These are phyloP conservation scores for Drosophila bunnanda DNA, from an alignment of 2,888 invertebrate genomes.

Conservation along the genomic window DNA sequence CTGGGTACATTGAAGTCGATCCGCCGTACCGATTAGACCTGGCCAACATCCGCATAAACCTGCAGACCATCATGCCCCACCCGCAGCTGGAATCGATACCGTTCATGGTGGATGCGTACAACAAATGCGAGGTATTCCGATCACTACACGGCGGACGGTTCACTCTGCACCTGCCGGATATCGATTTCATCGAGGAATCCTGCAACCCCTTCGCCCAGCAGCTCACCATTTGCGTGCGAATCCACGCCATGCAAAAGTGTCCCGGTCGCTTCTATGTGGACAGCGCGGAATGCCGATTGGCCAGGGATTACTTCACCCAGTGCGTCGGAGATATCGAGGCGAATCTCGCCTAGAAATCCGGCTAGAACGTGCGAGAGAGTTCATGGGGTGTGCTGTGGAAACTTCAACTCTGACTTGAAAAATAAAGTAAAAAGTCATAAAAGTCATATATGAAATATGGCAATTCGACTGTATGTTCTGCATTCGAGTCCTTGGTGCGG, in stretches of 20 bases:
- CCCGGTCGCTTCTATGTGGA: slow-evolving; percentile 51
- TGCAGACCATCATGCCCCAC: slow-evolving; percentile 48
- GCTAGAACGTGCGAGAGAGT: slow-evolving; percentile 53
- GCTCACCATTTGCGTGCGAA: slow-evolving; percentile 65
- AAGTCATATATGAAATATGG: slow-evolving; percentile 78
- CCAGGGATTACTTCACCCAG: slow-evolving; percentile 59
- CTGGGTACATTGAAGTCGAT: slow-evolving; percentile 63
- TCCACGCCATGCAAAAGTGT: slow-evolving; percentile 70
- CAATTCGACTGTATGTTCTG: slow-evolving; percentile 64
- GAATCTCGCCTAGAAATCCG: slow-evolving; percentile 33
- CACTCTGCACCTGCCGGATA: slow-evolving; percentile 58
- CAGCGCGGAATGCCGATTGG: slow-evolving; percentile 53
- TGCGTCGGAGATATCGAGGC: slow-evolving; percentile 62
- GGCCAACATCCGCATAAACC: slow-evolving; percentile 42
- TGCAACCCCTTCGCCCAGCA: slow-evolving; percentile 65
- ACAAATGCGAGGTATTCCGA: slow-evolving; percentile 58
- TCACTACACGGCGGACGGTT: slow-evolving; percentile 44
- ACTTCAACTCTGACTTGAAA: slow-evolving; percentile 20
- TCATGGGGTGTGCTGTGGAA: slow-evolving; percentile 42
- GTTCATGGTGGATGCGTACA: slow-evolving; percentile 59
- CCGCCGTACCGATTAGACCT: slow-evolving; percentile 64
- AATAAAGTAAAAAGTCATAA: slow-evolving; percentile 65
- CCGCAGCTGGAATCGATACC: slow-evolving; percentile 45
- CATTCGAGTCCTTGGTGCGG: slow-evolving; percentile 25
- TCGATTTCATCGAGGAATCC: slow-evolving; percentile 59